A percentile compares a stretch with the other conserved stretches of the same genome.
These are phyloP conservation scores for Anoncus sp. DNA, from an alignment of 2,888 invertebrate species.

Conservation along the genomic window DNA sequence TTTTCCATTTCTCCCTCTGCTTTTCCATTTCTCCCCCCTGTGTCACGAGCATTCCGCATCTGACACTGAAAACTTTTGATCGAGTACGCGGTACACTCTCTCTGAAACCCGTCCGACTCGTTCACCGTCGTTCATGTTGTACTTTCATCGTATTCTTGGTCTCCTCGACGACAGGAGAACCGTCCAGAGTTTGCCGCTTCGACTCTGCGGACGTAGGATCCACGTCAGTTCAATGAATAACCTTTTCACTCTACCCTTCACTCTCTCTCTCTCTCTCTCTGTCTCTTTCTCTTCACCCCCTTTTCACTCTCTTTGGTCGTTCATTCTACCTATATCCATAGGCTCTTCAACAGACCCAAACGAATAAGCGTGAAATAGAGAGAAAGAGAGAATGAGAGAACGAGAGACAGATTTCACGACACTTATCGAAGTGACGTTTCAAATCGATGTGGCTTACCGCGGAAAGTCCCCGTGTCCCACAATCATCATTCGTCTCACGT, in stretches of 20 bases:
- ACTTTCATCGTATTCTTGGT: slow-evolving; percentile 39
- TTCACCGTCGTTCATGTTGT: slow-evolving; percentile 35
- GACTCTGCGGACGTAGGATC: slow-evolving; percentile 11
- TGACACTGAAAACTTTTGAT: slow-evolving; percentile 63
- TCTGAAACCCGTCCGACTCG: slow-evolving; percentile 40
- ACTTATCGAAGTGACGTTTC: slow-evolving; percentile 62
- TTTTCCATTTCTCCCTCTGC: too few relatives aligned
- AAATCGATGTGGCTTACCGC: slow-evolving; percentile 63
- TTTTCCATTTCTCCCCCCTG: too few relatives aligned
- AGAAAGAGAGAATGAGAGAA: slow-evolving; percentile 20
- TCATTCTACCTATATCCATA: background rate
- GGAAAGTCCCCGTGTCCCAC: slow-evolving; percentile 37
- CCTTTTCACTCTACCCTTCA: slow-evolving; percentile 37
- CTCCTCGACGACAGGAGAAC: slow-evolving; percentile 23
- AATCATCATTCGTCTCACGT: slow-evolving; percentile 11
- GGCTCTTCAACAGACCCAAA: background rate
- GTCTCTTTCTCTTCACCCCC: background rate
- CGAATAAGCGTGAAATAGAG: slow-evolving; percentile 10
- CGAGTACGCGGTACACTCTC: slow-evolving; percentile 54
- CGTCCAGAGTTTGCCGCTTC: slow-evolving; percentile 21
- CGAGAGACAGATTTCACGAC: slow-evolving; percentile 46
- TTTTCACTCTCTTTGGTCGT: slow-evolving; percentile 2
- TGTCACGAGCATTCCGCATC: slow-evolving; percentile 5
- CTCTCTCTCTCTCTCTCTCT: background rate
- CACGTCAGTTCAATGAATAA: slow-evolving; percentile 57